phyloP scores from a whole-genome alignment of 2,113 vertebrate genomes.

The Riparia riparia region DNA sequence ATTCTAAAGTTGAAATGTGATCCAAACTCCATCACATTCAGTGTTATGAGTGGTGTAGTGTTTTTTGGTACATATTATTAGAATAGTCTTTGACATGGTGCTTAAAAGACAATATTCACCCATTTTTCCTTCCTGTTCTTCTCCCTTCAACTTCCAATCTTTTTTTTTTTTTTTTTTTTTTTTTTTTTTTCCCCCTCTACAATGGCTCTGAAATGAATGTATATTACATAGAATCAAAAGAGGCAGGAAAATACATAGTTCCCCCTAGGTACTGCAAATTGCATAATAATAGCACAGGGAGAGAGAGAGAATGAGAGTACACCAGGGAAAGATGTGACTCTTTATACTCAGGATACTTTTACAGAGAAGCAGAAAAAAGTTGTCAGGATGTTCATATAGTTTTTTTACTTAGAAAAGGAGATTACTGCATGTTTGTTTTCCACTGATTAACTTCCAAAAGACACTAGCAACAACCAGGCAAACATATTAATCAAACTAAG shows the following conservation, averaged over 20 bases:
- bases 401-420: constrained; percentile 64
- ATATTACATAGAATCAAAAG: constrained; percentile 2
- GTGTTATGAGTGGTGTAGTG: rapidly evolving
- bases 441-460: constrained; percentile 60
- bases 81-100: background rate
- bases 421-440: background rate
- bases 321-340: background rate
- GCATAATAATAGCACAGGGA: background rate
- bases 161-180: no score
- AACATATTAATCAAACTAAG: constrained; percentile 54
- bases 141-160: background rate
- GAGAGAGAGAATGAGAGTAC: background rate
- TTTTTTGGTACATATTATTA: background rate
- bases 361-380: constrained; percentile 49
- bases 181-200: no score
- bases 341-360: constrained; percentile 7
- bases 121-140: background rate
- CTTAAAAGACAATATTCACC: background rate
- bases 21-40: constrained; percentile 30
- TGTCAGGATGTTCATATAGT: constrained; percentile 57
- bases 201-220: background rate
- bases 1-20: constrained; percentile 44
- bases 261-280: background rate
- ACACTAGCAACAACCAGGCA: background rate
- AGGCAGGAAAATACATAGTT: background rate